These are phyloP conservation scores for Ophioninae sp. DNA, from an alignment of 2,888 invertebrate species.

Conservation along the genomic window DNA sequence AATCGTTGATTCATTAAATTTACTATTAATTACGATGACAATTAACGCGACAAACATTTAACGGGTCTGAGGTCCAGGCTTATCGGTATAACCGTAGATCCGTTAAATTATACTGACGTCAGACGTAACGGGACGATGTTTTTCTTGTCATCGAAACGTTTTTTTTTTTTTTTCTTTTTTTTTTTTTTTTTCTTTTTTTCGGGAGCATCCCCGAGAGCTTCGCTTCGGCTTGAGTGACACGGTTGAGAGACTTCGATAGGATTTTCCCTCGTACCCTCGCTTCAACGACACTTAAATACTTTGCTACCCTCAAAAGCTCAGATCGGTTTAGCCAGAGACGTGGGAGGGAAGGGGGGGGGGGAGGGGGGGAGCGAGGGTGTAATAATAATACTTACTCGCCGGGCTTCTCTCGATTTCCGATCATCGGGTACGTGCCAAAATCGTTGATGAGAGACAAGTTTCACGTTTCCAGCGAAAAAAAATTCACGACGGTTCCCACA, in stretches of 20 bases:
- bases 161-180: too few relatives aligned
- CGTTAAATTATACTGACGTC: not conserved
- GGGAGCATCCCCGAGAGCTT: slow-evolving; percentile 33
- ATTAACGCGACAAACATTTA: too few relatives aligned
- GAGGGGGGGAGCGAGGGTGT: slow-evolving; percentile 4
- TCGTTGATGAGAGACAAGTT: slow-evolving; percentile 58
- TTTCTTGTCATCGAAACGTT: slow-evolving; percentile 6
- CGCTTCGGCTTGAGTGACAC: slow-evolving; percentile 58
- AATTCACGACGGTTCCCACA: slow-evolving; percentile 31
- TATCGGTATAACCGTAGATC: not conserved
- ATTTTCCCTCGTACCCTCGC: slow-evolving; percentile 26
- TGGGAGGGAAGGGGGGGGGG: not conserved
- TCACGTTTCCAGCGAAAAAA: slow-evolving; percentile 36
- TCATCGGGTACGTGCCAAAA: slow-evolving; percentile 63
- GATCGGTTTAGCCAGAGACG: slow-evolving; percentile 51
- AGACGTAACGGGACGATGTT: slow-evolving; percentile 13
- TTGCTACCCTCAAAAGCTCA: slow-evolving; percentile 54
- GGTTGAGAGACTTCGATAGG: slow-evolving; percentile 56
- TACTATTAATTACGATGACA: too few relatives aligned
- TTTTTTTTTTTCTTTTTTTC: slow-evolving; percentile 13
- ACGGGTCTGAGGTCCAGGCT: not conserved
- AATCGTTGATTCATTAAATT: too few relatives aligned
- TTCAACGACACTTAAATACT: slow-evolving; percentile 57
- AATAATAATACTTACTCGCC: slow-evolving; percentile 61
- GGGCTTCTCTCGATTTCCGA: slow-evolving; percentile 27